Evolutionary conservation across 2,797 vertebrate species (phyloP).

Genomic region (Aulostomus chinensis): DNA sequence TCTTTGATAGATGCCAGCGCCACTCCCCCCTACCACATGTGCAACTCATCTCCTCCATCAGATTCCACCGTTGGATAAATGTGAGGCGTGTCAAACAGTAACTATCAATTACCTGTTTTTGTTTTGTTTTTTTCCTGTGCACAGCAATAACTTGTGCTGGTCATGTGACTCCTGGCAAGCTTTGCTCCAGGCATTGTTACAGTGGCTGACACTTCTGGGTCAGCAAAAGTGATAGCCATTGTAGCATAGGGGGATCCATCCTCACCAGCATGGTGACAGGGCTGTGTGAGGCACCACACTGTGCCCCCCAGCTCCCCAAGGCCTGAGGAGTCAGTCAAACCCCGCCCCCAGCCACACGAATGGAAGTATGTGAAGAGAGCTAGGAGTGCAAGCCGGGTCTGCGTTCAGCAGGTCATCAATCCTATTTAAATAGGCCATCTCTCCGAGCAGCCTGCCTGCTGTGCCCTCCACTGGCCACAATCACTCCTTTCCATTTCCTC

Average conservation of each 20-base stretch:
- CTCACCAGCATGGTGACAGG: conserved; percentile 32
- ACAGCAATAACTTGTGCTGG: conserved; percentile 61
- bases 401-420: conserved; percentile 77
- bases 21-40: conserved; percentile 27
- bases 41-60: conserved; percentile 42
- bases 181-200: conserved; percentile 48
- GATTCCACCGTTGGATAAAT: conserved; percentile 62
- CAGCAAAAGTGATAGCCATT: conserved; percentile 68
- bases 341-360: conserved; percentile 5
- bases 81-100: conserved; percentile 47
- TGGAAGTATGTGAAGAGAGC: conserved; percentile 4
- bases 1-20: conserved; percentile 38
- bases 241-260: conserved; percentile 60
- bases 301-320: not conserved
- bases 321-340: conserved; percentile 11
- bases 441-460: conserved; percentile 50
- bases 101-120: no score
- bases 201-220: conserved; percentile 76
- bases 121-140: conserved; percentile 61
- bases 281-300: conserved; percentile 10
- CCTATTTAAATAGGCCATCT: conserved; percentile 78
- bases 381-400: conserved; percentile 20
- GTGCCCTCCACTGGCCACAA: conserved; percentile 58
- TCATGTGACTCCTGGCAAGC: conserved; percentile 39
- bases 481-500: conserved; percentile 49